A percentile compares a stretch with the other conserved stretches of the same genome.
These are phyloP conservation scores for Calliphora vomitoria DNA, from an alignment of 2,888 invertebrate species.

Conservation along the genomic window DNA sequence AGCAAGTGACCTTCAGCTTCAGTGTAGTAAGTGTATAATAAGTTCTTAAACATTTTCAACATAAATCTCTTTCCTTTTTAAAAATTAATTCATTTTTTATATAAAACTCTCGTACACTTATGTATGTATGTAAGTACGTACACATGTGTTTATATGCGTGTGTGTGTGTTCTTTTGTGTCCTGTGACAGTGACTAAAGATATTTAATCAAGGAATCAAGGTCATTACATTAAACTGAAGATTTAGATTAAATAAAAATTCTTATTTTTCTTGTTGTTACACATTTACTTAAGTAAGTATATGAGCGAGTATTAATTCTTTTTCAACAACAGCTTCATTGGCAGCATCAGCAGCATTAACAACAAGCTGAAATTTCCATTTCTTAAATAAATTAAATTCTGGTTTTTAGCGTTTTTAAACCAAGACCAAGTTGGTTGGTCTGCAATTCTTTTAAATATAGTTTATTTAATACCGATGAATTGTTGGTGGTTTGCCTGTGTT, in stretches of 20 bases:
- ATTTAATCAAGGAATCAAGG: slow-evolving; percentile 71
- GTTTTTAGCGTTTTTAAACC: slow-evolving; percentile 9
- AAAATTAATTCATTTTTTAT: slow-evolving; percentile 41
- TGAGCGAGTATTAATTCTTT: slow-evolving; percentile 20
- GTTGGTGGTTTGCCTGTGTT: not conserved
- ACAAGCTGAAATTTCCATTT: slow-evolving; percentile 61
- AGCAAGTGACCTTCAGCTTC: slow-evolving; percentile 44
- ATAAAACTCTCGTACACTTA: not conserved
- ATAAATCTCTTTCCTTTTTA: slow-evolving; percentile 59
- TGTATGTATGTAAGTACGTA: not conserved
- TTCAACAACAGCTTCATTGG: not conserved
- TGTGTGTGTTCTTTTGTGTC: slow-evolving; percentile 22
- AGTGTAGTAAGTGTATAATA: not conserved
- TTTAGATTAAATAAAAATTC: slow-evolving; percentile 62
- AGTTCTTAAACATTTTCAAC: slow-evolving; percentile 42
- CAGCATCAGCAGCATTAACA: slow-evolving; percentile 5
- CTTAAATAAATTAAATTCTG: slow-evolving; percentile 60
- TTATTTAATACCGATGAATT: slow-evolving; percentile 13
- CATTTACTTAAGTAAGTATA: slow-evolving; percentile 5
- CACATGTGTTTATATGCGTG: not conserved
- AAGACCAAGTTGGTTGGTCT: slow-evolving; percentile 7
- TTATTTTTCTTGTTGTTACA: slow-evolving; percentile 31
- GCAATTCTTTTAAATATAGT: slow-evolving; percentile 28
- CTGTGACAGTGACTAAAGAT: slow-evolving; percentile 69
- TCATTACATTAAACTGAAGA: slow-evolving; percentile 52